Evolutionary conservation across 2,888 invertebrate genomes (phyloP).

Genomic region (Peribatodes rhomboidaria): DNA sequence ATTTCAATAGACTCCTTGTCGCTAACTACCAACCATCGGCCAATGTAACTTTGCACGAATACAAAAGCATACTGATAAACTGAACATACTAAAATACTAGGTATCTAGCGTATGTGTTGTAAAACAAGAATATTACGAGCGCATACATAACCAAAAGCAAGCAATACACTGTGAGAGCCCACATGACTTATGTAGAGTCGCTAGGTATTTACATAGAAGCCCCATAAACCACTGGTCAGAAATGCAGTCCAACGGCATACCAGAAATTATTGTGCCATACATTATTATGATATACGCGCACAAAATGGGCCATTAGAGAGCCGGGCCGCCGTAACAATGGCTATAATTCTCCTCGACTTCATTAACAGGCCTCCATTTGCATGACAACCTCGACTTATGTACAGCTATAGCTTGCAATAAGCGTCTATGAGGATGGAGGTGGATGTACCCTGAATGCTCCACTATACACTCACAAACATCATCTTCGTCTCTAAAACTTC

Average conservation of each 20-base stretch:
- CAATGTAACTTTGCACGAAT: not conserved
- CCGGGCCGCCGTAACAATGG: constrained; percentile 82
- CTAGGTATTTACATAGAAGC: constrained; percentile 53
- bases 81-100: not conserved
- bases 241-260: constrained; percentile 71
- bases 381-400: constrained; percentile 77
- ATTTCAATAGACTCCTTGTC: too few species aligned
- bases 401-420: constrained; percentile 74
- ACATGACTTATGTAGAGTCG: constrained; percentile 37
- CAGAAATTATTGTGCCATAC: constrained; percentile 79
- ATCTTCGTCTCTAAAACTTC: constrained; percentile 16
- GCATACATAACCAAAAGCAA: constrained; percentile 11
- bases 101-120: not conserved
- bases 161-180: constrained; percentile 11
- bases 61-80: not conserved
- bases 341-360: constrained; percentile 85
- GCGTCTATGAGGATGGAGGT: constrained; percentile 66
- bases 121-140: constrained; percentile 31
- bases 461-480: constrained; percentile 47
- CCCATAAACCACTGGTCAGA: constrained; percentile 63
- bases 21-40: too few species aligned
- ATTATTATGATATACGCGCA: constrained; percentile 82
- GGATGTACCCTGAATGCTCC: constrained; percentile 60
- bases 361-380: constrained; percentile 86
- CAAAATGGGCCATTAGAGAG: constrained; percentile 82